These are phyloP conservation scores for Julus scanicus DNA, from an alignment of 2,888 invertebrate species.

Conservation along the genomic window DNA sequence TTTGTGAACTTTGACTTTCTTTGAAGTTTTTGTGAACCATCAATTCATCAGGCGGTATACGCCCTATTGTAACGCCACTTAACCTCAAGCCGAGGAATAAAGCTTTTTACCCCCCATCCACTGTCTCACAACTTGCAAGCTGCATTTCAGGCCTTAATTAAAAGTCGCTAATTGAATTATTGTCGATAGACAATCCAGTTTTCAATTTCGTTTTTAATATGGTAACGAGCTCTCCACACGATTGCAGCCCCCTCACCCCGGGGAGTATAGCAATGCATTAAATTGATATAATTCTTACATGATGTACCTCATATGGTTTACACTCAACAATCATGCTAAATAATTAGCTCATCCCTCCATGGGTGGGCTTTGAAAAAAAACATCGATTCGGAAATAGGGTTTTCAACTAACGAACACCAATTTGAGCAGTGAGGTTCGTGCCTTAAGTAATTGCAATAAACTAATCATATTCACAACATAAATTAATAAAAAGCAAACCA, in stretches of 20 bases:
- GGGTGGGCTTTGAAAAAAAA: conserved; percentile 24
- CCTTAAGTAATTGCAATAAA: conserved; percentile 6
- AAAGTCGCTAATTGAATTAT: conserved; percentile 23
- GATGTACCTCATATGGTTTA: conserved; percentile 2
- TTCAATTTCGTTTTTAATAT: conserved; percentile 34
- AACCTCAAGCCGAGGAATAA: no score
- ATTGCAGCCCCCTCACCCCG: not conserved
- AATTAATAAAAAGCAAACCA: conserved; percentile 4
- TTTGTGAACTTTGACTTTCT: no score
- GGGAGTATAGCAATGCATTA: conserved; percentile 19
- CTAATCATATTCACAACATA: conserved; percentile 3
- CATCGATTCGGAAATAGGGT: conserved; percentile 35
- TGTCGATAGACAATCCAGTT: conserved; percentile 4
- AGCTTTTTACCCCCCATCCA: no score
- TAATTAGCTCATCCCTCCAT: conserved; percentile 41
- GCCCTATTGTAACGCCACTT: no score
- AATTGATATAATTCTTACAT: conserved; percentile 19
- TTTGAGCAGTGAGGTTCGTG: not conserved
- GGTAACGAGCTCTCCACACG: conserved; percentile 16
- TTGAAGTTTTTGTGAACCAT: no score
- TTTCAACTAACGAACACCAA: not conserved
- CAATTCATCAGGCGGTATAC: no score
- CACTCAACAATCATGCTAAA: conserved; percentile 36
- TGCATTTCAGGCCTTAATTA: not conserved
- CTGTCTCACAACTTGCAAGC: not conserved